Percentiles rank a stretch among this genome's conserved stretches.
Evolutionary conservation across 2,888 invertebrate genomes (phyloP).

Genomic region (Cheilosia vernalis): DNA sequence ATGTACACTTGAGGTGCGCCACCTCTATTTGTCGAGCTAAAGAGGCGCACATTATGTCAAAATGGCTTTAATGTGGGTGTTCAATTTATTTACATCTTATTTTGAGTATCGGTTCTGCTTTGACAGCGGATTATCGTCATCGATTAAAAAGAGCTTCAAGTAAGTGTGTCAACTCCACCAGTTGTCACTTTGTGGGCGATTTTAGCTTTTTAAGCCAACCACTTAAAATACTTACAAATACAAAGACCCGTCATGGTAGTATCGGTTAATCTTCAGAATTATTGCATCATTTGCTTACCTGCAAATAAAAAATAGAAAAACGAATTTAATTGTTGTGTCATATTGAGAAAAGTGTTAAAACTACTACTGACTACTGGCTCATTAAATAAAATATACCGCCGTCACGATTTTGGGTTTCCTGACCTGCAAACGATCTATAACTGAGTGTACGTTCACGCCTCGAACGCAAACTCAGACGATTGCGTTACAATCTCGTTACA

Average conservation of each 20-base stretch:
- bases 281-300: slow-evolving; percentile 59
- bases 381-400: slow-evolving; percentile 18
- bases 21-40: slow-evolving; percentile 4
- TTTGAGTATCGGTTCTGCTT: slow-evolving; percentile 7
- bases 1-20: slow-evolving; percentile 13
- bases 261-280: slow-evolving; percentile 3
- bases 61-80: neutral
- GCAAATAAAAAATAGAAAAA: slow-evolving; percentile 36
- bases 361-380: slow-evolving; percentile 2
- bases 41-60: slow-evolving; percentile 27
- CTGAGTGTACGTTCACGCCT: slow-evolving; percentile 31
- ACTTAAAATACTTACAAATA: slow-evolving; percentile 10
- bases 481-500: slow-evolving; percentile 52
- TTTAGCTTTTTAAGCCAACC: neutral
- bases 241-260: neutral
- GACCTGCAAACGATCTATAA: neutral
- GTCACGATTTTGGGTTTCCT: slow-evolving; percentile 45
- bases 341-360: slow-evolving; percentile 11
- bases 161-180: slow-evolving; percentile 35
- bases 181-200: neutral
- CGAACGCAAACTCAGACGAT: slow-evolving; percentile 22
- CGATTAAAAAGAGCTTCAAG: neutral
- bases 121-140: neutral
- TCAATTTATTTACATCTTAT: neutral
- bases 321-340: slow-evolving; percentile 20